A percentile compares a stretch with the other conserved stretches of the same genome.
These are phyloP conservation scores for Loxodonta africana DNA, from an alignment of 2,113 vertebrate species.

Conservation along the genomic window DNA sequence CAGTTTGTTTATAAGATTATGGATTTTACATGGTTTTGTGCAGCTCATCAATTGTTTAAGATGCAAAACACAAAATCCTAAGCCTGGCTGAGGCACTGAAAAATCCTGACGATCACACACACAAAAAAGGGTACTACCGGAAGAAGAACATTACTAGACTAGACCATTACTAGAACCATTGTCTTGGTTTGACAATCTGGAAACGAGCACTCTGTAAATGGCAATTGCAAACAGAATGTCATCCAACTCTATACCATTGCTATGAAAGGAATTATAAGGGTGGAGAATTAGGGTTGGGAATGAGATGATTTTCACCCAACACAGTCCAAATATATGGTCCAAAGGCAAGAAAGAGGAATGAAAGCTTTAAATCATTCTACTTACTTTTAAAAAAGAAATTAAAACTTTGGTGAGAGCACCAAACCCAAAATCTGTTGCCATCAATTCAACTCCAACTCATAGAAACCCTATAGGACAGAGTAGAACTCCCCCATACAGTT, in stretches of 20 bases:
- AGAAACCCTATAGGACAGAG: too few relatives aligned
- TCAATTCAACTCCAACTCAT: too few relatives aligned
- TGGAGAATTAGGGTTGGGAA: background rate
- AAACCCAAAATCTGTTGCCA: too few relatives aligned
- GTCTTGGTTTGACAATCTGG: conserved; percentile 5
- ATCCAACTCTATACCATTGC: conserved; percentile 43
- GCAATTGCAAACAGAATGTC: conserved; percentile 42
- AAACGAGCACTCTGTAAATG: conserved; percentile 52
- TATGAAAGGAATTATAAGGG: conserved; percentile 51
- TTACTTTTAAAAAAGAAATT: conserved; percentile 12
- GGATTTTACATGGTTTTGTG: conserved; percentile 50
- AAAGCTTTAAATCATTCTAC: background rate
- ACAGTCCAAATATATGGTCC: background rate
- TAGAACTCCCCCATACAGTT: too few relatives aligned
- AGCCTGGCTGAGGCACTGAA: conserved; percentile 50
- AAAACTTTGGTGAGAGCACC: background rate
- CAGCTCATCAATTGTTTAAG: conserved; percentile 59
- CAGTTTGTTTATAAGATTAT: conserved; percentile 65
- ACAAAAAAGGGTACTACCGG: background rate
- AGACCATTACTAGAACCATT: conserved; percentile 31
- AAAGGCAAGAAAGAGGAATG: conserved; percentile 58
- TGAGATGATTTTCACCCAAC: background rate
- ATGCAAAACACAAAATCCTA: conserved; percentile 68
- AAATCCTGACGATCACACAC: conserved; percentile 48
- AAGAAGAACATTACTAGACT: conserved; percentile 40